phyloP scores from a whole-genome alignment of 2,113 vertebrate species.

The Neomonachus schauinslandi region DNA sequence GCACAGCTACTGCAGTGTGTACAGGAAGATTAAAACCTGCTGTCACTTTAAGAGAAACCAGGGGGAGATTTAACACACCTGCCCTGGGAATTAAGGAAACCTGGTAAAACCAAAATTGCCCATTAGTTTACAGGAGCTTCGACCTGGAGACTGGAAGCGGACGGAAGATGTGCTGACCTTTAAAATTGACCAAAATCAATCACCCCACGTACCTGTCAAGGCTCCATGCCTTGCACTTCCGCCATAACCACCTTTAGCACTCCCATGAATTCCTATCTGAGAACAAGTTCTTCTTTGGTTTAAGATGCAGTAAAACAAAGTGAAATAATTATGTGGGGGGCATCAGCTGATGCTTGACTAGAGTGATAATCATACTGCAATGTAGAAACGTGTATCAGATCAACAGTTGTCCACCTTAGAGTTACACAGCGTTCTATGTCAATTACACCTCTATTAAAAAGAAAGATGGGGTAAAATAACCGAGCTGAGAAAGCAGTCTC shows the following conservation, averaged over 20 bases:
- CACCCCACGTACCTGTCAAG: constrained; percentile 10
- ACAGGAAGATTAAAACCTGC: constrained; percentile 82
- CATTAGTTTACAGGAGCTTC: constrained; percentile 64
- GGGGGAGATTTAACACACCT: constrained; percentile 79
- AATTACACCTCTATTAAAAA: not conserved
- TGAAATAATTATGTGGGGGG: not conserved
- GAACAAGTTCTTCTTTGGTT: not conserved
- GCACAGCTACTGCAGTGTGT: constrained; percentile 77
- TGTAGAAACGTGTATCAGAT: not conserved
- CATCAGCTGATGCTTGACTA: not conserved
- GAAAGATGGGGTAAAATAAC: not conserved
- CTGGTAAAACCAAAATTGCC: constrained; percentile 74
- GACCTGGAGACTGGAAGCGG: not conserved
- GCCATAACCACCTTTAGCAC: not conserved
- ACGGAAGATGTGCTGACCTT: constrained; percentile 57
- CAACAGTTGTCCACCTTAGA: not conserved
- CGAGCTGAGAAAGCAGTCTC: constrained; percentile 23
- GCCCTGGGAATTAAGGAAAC: constrained; percentile 66
- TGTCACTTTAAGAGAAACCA: constrained; percentile 78
- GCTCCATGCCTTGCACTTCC: not conserved
- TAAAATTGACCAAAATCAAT: not conserved
- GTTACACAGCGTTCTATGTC: not conserved
- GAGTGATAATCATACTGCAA: not conserved
- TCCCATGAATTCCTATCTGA: not conserved
- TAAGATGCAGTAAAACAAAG: not conserved